Conservation (phyloP, 2,797 vertebrate genomes). For the Molossus molossus region DNA sequence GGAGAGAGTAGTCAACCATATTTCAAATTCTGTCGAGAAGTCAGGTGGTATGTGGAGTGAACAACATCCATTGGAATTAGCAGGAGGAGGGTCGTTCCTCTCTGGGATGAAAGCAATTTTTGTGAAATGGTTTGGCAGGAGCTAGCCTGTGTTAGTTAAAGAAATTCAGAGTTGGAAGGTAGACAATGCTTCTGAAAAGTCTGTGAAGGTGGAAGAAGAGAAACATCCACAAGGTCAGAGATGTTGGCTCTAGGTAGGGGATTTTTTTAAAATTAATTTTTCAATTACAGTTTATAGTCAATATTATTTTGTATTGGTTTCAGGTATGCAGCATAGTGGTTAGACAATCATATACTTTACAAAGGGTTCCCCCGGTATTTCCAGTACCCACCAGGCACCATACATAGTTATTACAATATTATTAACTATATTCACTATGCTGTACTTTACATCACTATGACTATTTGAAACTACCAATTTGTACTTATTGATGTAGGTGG, state of each 20-base stretch:
- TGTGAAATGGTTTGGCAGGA: not conserved
- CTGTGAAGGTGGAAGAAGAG: not conserved
- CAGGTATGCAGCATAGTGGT: not conserved
- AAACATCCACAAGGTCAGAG: accelerated
- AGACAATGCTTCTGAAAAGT: not conserved
- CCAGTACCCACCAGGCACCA: not conserved
- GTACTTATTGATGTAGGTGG: not conserved
- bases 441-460: not conserved
- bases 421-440: not conserved
- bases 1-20: not conserved
- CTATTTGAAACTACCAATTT: not conserved
- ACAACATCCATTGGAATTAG: not conserved
- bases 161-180: not conserved
- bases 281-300: not conserved
- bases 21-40: slow-evolving; percentile 55
- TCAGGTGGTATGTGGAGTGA: not conserved
- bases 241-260: not conserved
- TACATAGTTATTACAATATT: not conserved
- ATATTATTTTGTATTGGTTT: not conserved
- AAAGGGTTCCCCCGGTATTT: not conserved
- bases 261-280: not conserved
- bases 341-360: not conserved
- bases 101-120: not conserved
- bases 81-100: not conserved
- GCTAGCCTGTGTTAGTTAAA: not conserved